These are phyloP conservation scores for Orgyia antiqua DNA, from an alignment of 2,888 invertebrate genomes.

Conservation along the genomic window DNA sequence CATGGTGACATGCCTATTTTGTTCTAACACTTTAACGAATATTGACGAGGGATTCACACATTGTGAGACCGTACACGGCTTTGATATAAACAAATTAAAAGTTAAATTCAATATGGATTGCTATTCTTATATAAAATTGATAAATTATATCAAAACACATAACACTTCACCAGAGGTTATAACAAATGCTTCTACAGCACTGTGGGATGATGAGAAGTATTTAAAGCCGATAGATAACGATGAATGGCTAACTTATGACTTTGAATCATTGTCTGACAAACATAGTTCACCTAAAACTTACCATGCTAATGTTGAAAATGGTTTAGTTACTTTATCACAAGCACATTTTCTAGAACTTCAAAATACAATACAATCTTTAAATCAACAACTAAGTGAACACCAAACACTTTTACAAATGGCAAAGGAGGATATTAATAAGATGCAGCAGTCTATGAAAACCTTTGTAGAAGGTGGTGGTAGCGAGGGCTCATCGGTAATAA, in stretches of 20 bases:
- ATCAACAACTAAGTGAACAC: conserved; percentile 79
- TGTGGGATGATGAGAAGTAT: conserved; percentile 88
- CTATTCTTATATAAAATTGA: conserved; percentile 88
- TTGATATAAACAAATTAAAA: conserved; percentile 82
- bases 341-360: conserved; percentile 80
- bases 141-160: conserved; percentile 86
- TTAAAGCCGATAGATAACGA: conserved; percentile 88
- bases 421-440: conserved; percentile 77
- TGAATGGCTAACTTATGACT: conserved; percentile 90
- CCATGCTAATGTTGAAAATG: conserved; percentile 80
- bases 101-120: conserved; percentile 86
- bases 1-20: conserved; percentile 84
- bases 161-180: conserved; percentile 78
- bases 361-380: conserved; percentile 75
- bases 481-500: conserved; percentile 23
- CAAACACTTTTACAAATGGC: conserved; percentile 78
- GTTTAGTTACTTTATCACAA: conserved; percentile 78
- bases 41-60: conserved; percentile 83
- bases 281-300: conserved; percentile 63
- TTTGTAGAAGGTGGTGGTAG: conserved; percentile 63
- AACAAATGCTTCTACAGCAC: conserved; percentile 62
- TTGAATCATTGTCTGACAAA: conserved; percentile 58
- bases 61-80: conserved; percentile 80
- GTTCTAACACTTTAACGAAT: conserved; percentile 77
- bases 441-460: conserved; percentile 78